Percentiles rank a stretch among this genome's conserved stretches.
Evolutionary conservation across 1,140 invertebrate species (phyloP).

Genomic region (Brachionus plicatilis): DNA sequence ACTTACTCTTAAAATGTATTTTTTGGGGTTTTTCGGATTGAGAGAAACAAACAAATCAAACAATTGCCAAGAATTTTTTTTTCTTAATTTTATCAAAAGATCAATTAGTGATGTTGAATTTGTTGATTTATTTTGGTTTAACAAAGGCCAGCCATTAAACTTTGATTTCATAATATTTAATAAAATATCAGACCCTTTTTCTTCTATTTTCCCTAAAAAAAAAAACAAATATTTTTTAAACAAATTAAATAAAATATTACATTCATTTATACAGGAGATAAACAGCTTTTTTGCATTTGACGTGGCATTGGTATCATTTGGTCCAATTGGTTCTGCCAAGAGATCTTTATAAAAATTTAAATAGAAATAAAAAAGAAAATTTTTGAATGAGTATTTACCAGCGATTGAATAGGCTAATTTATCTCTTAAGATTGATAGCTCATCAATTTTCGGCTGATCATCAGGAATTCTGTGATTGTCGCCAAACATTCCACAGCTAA

Average conservation of each 20-base stretch:
- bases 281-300: constrained; percentile 21
- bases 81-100: background rate
- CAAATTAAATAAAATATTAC: background rate
- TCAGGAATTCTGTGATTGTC: constrained; percentile 4
- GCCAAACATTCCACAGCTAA: constrained; percentile 30
- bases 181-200: background rate
- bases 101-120: background rate
- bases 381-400: background rate
- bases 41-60: constrained; percentile 35
- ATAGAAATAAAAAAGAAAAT: too few species aligned
- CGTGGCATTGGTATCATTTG: constrained; percentile 4
- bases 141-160: constrained; percentile 1
- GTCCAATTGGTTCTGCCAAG: background rate
- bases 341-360: background rate
- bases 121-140: background rate
- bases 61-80: background rate
- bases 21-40: constrained; percentile 28
- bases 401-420: constrained; percentile 34
- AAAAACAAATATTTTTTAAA: background rate
- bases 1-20: constrained; percentile 15
- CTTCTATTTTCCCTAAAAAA: constrained; percentile 24
- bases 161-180: background rate
- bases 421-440: constrained; percentile 30
- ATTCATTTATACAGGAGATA: constrained; percentile 22
- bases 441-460: constrained; percentile 31